Evolutionary conservation across 1,140 invertebrate genomes (phyloP), one percentile per base, ranked within the genome.

Genomic region (Leguminivora glycinivorella): DNA sequence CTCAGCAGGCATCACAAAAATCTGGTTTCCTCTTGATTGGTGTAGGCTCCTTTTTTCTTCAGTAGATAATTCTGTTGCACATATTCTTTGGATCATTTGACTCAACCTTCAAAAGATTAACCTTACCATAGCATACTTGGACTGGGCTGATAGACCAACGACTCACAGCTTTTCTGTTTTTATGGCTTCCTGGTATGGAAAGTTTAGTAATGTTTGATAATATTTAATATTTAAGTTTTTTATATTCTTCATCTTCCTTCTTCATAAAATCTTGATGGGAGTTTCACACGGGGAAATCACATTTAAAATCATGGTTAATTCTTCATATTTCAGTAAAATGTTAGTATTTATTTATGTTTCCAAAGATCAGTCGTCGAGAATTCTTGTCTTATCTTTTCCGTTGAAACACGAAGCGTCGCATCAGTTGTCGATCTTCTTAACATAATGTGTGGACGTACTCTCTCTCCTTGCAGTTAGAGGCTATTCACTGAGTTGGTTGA

Each of bases 121-220:
- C 84, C 86, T 90, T 88, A 89, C 85, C 85, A 75, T 73, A 77
- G 77, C 79, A 78, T 60, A 75, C 76, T 77, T 77, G 87, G 87
- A 83, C 87, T 85, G 88, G 87, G 85, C 85, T 87, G 81, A 78
- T 82, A 74, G 83, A 86, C 85, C 81, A 81, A 83, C 78, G 79
- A 83, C 74, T 76, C 80, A 75, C 77, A 56, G 68, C 43, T 67
- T 29, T 63, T 63, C 26, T 29, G 29, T 6, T 63, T n/a, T 38
- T 26, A 25, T 24, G 14, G 25, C 6, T 63, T 63, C n/a, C n/a
- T 31, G 29, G 25, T 63, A 63, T 2, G 26, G 19, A 47, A 22
- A 24, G 31, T 68, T 68, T 68, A 29, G 10, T n/a, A 63, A 29
- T n/a, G 24, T 63, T 26, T 29, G n/a, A 26, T n/a, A 63, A 14